Evolutionary conservation across 2,113 vertebrate genomes (phyloP), one percentile per base, ranked within the genome.

Genomic region (Dicerorhinus sumatrensis): DNA sequence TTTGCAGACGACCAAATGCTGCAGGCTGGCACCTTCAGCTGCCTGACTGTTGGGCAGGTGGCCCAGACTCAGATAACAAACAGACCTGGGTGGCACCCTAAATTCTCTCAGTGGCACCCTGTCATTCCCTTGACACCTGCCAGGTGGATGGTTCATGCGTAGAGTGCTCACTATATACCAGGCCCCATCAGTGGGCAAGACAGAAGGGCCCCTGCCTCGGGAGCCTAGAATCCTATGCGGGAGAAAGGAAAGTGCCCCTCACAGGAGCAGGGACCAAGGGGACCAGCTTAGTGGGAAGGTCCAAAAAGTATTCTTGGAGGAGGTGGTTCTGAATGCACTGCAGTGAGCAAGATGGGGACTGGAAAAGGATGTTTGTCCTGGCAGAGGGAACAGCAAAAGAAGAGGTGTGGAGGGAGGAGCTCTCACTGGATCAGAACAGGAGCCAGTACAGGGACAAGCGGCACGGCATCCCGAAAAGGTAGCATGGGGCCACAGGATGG

Each of bases 1-100:
- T 46, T 2, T 29, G 36, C 14, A 0, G 6, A 36, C 0, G 0
- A 11, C 67, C 21, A 9, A 1, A 21, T 11, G 2, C 39, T 8
- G 16, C 25, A 5, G 25, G n/a, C 70, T 13, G 21, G 69, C 27
- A 4, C n/a, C 27, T 48, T 9, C 25, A 3, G 77, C 25, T 10
- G 17, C 56, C 25, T 3, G 14, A 1, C 33, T 5, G 2, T 17
- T 9, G 14, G 72, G 46, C 4, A 60, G 13, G 51, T 29, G 27
- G 42, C n/a, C 79, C 13, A 8, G 51, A 27, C 56, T 80, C 79
- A 14, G 46, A 25, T 6, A 29, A 51, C 65, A 31, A 13, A 18
- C 46, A 25, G 36, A 36, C 39, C 27, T 42, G 33, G 16, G 1
- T 4, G 21, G 75, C 54, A 5, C 33, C 75, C 63, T 21, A 17